Evolutionary conservation across 2,797 vertebrate genomes (phyloP), one percentile per base, ranked within the genome.

Genomic region (Chrysocyon brachyurus): DNA sequence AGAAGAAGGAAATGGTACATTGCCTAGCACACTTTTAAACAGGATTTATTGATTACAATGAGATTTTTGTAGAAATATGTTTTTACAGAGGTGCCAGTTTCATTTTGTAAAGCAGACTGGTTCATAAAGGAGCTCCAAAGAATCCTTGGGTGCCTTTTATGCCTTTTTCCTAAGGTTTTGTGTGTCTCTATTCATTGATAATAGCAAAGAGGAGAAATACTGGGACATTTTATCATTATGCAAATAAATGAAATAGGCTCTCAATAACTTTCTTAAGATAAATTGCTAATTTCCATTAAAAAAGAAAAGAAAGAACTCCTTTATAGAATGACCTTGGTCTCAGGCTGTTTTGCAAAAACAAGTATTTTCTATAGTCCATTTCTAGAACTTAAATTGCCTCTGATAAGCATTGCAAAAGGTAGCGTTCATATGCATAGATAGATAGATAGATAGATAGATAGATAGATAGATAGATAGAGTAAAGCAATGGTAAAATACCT

Each of bases 231-330:
- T 59, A 94, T 95, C 90, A 79, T 96, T 96, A 98, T 97, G 92
- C 96, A 98, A 97, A 96, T 96, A 97, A 93, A 64, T 70, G 85
- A 75, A 91, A 59, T 57, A 54, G 94, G 52, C 95, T 97, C 97
- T 95, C 96, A 96, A 90, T 93, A 82, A 93, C 85, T 96, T 97
- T 92, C 90, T 93, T 95, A 96, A 97, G 97, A 96, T 96, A 97
- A 97, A 94, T 97, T 94, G 90, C 90, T 97, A 92, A 97, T 98
- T 97, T 95, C 95, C 96, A 97, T 96, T 94, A 24, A 85, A 96
- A 96, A 97, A 90, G 93, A 95, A 93, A 93, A 96, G 59, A 49
- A 70, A 93, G 89, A 94, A 93, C 64, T 90, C 66, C 66, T 95
- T 96, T 93, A 86, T 63, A 64, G 72, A 96, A 86, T 92, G 94